phyloP scores from a whole-genome alignment of 2,888 invertebrate species.

The Eremobia ochroleuca region DNA sequence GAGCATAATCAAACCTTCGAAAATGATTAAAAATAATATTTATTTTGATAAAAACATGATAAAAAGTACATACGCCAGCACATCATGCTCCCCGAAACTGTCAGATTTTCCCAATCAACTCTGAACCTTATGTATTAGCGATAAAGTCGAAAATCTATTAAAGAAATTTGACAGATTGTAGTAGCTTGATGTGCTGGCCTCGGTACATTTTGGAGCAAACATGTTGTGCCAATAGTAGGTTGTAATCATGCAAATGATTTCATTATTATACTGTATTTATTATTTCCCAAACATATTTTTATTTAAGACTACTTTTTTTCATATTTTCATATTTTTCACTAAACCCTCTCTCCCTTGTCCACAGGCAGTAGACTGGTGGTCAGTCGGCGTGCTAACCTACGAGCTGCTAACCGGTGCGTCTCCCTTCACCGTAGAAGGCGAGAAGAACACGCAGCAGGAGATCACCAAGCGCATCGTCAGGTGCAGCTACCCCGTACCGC shows the following conservation, averaged over 20 bases:
- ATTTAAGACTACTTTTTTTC: background rate
- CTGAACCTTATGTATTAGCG: no score
- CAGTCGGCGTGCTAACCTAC: slow-evolving; percentile 98
- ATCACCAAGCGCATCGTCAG: slow-evolving; percentile 97
- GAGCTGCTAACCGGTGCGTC: slow-evolving; percentile 99
- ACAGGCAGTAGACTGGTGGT: slow-evolving; percentile 99
- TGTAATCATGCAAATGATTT: background rate
- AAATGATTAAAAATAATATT: background rate
- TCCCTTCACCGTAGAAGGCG: slow-evolving; percentile 99
- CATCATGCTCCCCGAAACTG: no score
- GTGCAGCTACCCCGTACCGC: slow-evolving; percentile 97
- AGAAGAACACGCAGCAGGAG: slow-evolving; percentile 98
- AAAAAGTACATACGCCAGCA: no score
- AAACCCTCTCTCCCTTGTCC: slow-evolving; percentile 70
- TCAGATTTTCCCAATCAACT: no score
- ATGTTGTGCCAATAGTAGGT: background rate
- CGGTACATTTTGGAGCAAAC: background rate
- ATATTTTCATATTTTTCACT: background rate
- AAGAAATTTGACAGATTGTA: no score
- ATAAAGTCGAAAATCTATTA: no score
- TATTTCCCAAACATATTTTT: background rate
- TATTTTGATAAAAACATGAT: background rate
- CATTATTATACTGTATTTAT: background rate
- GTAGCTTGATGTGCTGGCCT: no score
- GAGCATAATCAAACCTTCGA: background rate